These are phyloP conservation scores for Geophilus truncorum DNA, from an alignment of 2,888 invertebrate genomes.

Conservation along the genomic window DNA sequence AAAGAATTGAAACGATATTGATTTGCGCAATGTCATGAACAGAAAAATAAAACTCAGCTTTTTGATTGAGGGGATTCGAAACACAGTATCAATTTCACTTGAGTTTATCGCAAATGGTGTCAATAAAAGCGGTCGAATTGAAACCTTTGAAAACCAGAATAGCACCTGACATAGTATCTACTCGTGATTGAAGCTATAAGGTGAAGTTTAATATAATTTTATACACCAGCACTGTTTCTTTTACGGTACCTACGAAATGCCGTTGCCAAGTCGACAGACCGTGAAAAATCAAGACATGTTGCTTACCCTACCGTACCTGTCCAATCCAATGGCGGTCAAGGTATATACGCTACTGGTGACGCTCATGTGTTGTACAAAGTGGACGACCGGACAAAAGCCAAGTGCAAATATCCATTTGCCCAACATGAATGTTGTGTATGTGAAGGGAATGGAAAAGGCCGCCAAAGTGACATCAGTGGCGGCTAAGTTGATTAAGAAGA, in stretches of 20 bases:
- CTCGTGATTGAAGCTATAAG: background rate
- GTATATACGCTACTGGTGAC: conserved; percentile 52
- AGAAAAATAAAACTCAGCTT: background rate
- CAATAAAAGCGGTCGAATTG: no score
- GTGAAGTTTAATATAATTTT: no score
- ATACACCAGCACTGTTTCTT: no score
- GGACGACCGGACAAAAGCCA: conserved; percentile 52
- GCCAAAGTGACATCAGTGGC: conserved; percentile 55
- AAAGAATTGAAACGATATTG: background rate
- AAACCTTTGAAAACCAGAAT: no score
- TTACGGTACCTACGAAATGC: no score
- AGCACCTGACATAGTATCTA: background rate
- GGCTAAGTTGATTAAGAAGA: conserved; percentile 54
- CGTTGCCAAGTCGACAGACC: no score
- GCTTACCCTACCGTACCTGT: conserved; percentile 45
- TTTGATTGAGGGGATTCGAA: background rate
- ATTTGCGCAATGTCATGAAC: background rate
- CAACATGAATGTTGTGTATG: conserved; percentile 51
- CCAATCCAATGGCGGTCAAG: conserved; percentile 52
- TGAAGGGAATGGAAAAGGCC: conserved; percentile 55
- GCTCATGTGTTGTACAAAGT: conserved; percentile 51
- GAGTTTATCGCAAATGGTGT: no score
- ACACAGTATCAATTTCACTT: no score
- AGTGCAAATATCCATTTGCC: conserved; percentile 52
- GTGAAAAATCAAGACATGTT: background rate